Base-by-base conservation (phyloP, 2,888 invertebrate species). In the Sesia apiformis region DNA sequence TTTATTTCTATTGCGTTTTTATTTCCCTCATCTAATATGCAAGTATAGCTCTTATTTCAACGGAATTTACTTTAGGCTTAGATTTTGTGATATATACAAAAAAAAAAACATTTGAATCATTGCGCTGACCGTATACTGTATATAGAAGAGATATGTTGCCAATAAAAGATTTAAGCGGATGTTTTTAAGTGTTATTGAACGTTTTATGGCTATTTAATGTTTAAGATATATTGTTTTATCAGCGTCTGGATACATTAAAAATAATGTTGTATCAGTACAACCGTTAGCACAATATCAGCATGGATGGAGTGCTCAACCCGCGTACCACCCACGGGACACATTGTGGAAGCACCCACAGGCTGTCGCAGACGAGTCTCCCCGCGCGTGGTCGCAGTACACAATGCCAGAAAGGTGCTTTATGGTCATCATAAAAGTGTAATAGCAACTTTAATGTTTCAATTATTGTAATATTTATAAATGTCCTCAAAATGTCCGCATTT, bases 1-100 rank as follows among this genome's bases (percentile, higher is more conserved):
- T 62, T 64, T 63, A 68, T 74, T 78, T 77, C 74, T 74, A 70
- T 67, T 65, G 62, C 62, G 68, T 70, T 76, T 76, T 77, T 74
- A 73, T 65, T 67, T 58, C 69, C 70, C 70, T 2, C 23, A 23
- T 23, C 23, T 23, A 23, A n/a, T n/a, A n/a, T n/a, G n/a, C 23
- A 23, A 23, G 23, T 23, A 23, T 23, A 23, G 23, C 23, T 23
- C 23, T 23, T 23, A 2, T 2, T 23, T 23, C 23, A 23, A 23
- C 23, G 23, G 23, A 23, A 23, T 23, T 23, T 23, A 23, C 23
- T 23, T 23, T 23, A 23, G 23, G 23, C 23, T 23, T 23, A 1
- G 1, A 23, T 23, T 23, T 23, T 23, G 23, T 23, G 23, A 23
- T 23, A 23, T 23, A 23, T 23, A 23, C 23, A 23, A 23, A 23